phyloP scores from a whole-genome alignment of 2,113 vertebrate species.

The Rattus norvegicus region DNA sequence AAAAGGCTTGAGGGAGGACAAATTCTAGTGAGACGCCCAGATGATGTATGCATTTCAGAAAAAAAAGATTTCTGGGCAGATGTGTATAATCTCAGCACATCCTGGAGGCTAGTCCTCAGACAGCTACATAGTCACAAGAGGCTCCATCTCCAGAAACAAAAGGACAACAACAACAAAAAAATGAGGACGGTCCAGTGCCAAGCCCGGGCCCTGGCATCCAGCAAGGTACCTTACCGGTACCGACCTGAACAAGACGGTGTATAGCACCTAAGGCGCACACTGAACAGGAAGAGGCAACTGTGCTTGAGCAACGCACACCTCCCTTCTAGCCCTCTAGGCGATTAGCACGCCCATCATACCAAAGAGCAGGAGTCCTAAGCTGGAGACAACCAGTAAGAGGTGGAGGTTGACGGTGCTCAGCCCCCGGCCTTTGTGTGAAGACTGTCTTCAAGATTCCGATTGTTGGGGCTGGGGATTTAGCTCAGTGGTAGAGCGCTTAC shows the following conservation, averaged over 20 bases:
- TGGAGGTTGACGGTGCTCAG: accelerated
- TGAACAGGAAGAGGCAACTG: accelerated
- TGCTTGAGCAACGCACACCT: accelerated
- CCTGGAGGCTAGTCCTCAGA: background rate
- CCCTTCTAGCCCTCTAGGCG: background rate
- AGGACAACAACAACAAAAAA: background rate
- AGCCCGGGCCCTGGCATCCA: background rate
- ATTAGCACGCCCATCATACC: accelerated
- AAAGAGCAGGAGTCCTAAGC: too few species aligned
- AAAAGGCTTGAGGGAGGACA: background rate
- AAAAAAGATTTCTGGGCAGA: background rate
- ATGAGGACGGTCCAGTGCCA: background rate
- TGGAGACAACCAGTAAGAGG: background rate
- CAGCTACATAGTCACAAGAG: background rate
- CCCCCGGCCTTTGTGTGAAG: background rate
- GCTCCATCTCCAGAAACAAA: background rate
- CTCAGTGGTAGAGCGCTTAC: too few species aligned
- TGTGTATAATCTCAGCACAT: background rate
- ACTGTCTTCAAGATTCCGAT: background rate
- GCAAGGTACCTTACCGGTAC: too few species aligned
- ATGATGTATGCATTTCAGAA: too few species aligned
- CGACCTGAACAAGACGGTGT: background rate
- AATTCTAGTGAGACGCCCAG: too few species aligned
- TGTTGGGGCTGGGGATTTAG: too few species aligned
- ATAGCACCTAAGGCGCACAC: background rate